phyloP scores from a whole-genome alignment of 2,888 invertebrate genomes.

The Leucophenga maculata region DNA sequence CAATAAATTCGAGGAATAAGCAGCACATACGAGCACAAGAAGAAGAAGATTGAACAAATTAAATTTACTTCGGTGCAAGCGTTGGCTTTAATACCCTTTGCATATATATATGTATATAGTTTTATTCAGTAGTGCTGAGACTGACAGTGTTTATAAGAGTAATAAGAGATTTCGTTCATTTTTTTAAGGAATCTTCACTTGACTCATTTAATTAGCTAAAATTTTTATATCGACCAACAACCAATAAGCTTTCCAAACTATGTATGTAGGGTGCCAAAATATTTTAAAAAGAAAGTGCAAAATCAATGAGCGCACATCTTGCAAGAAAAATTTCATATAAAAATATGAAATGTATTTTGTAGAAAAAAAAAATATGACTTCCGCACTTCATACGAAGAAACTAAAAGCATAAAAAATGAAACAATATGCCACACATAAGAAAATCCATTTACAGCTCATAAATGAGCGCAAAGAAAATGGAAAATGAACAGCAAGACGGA shows the following conservation, averaged over 20 bases:
- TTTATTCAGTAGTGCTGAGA: too few relatives aligned
- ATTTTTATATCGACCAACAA: too few relatives aligned
- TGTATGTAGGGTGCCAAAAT: background rate
- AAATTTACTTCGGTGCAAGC: too few relatives aligned
- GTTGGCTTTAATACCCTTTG: too few relatives aligned
- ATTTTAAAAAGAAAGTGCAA: background rate
- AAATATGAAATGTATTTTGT: background rate
- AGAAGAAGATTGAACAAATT: too few relatives aligned
- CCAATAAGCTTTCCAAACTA: background rate
- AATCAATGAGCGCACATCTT: background rate
- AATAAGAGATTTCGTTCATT: too few relatives aligned
- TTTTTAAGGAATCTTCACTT: too few relatives aligned
- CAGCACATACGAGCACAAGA: background rate
- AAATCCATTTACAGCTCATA: conserved; percentile 19
- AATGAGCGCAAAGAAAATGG: background rate
- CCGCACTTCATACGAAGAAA: conserved; percentile 3
- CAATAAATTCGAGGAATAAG: background rate
- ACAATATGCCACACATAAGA: conserved; percentile 1
- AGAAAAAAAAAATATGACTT: conserved; percentile 22
- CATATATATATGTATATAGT: too few relatives aligned
- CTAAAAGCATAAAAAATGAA: conserved; percentile 5
- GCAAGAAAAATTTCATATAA: background rate
- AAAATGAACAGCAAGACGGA: background rate
- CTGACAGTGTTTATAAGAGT: too few relatives aligned
- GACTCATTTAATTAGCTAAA: too few relatives aligned